Base-by-base conservation (phyloP, 2,113 vertebrate genomes). In the Aptenodytes forsteri region DNA sequence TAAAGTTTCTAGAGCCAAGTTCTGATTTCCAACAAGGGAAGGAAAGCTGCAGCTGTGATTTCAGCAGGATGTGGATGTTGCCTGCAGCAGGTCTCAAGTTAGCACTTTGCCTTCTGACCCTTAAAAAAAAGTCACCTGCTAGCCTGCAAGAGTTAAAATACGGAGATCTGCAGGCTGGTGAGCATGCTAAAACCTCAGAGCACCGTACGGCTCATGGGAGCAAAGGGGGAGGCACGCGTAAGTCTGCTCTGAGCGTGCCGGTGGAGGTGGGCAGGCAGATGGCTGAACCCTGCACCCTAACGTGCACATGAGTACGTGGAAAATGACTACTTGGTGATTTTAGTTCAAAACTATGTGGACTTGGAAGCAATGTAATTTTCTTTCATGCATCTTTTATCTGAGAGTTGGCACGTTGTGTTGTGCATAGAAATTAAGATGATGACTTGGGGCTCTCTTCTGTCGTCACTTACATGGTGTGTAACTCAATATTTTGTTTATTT, bases 401-500 rank as follows among this genome's bases (percentile, higher is more conserved):
- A 64, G 76, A 96, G 96, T 82, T 98, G 98, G 98, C 98, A 97
- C 70, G 7, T 77, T 77, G 94, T 40, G 22, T 95, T 94, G 94
- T 55, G 83, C 95, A 95, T 90, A 98, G 98, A 98, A 97, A 97
- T 97, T 61, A 85, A 94, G 96, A 94, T 89, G 98, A 96, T 95
- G 96, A 98, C 98, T 98, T 96, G 89, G 96, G 98, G 97, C 97
- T 96, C 96, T 97, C 97, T 98, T 98, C 98, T 98, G 98, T 98
- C 98, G 94, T 98, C 84, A 96, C 98, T 98, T 96, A 27, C 92
- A 87, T 55, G n/a, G 89, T 21, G 95, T 96, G 98, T 98, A 98
- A 98, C 94, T 97, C 96, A 98, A 98, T 97, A 97, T 96, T 97
- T 98, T 98, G 98, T 98, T 98, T 98, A 98, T 98, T 98, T 98